Base-by-base conservation (phyloP, 2,888 invertebrate species). In the Aspidiotus destructor region DNA sequence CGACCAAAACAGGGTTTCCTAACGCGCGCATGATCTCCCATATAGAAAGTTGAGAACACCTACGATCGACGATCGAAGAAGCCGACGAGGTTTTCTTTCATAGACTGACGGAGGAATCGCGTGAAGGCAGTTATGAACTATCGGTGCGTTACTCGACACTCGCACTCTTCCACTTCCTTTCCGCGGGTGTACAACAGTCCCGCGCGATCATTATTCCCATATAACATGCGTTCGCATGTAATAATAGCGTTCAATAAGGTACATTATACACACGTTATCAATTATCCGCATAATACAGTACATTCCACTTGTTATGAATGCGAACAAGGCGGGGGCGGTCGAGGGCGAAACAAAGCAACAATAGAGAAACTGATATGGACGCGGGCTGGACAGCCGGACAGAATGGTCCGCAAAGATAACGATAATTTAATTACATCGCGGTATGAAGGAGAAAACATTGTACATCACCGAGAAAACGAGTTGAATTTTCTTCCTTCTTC, bases 261-360 rank as follows among this genome's bases (percentile, higher is more conserved):
- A 48, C 48, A 13, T n/a, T 48, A n/a, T 48, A 48, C n/a, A 48
- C 48, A 48, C 48, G n/a, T 48, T 48, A 48, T 48, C 48, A 48
- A 48, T 48, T 48, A 48, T n/a, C 48, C 48, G n/a, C 48, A 28
- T 28, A 28, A 28, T 28, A 28, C 28, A 28, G 28, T 28, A 28
- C 28, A 28, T 28, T 28, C 28, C 28, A 28, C 28, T 28, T 28
- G 28, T 28, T 28, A 28, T 28, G 28, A 28, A 28, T 28, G 28
- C 28, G 28, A 28, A 3, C 5, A 28, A 28, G 28, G 28, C 28
- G 28, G 28, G 28, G 28, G 28, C 28, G 28, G 28, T 28, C 28
- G 28, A 28, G 28, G 28, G 28, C 28, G 28, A 28, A 28, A 28
- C 28, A 28, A 28, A 28, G 28, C 28, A 28, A 28, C 28, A 28